Evolutionary conservation across 2,797 vertebrate species (phyloP).

Genomic region (Nothura maculosa): DNA sequence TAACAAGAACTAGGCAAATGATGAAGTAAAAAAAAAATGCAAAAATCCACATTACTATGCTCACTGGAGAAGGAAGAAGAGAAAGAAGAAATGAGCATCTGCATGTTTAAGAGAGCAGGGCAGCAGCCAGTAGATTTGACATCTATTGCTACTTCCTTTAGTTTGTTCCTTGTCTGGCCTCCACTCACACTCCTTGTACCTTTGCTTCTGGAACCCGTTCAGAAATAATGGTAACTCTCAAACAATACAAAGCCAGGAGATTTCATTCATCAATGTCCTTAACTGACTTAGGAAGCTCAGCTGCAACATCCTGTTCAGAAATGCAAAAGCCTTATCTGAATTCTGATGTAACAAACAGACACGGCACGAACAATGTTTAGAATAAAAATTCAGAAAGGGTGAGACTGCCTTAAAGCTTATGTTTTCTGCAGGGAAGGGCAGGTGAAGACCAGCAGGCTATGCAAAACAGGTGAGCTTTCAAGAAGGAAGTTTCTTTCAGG

Average conservation of each 20-base stretch:
- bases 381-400: not conserved
- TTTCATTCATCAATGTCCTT: not conserved
- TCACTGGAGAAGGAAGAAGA: not conserved
- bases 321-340: constrained; percentile 19
- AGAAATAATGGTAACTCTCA: not conserved
- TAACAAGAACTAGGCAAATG: not conserved
- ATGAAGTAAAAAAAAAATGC: not conserved
- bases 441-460: not conserved
- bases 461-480: not conserved
- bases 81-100: not conserved
- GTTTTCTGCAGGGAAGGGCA: not conserved
- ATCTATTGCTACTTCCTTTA: not conserved
- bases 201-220: not conserved
- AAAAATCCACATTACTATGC: not conserved
- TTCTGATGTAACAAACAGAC: not conserved
- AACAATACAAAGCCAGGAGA: not conserved
- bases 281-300: not conserved
- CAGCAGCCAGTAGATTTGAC: not conserved
- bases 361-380: not conserved
- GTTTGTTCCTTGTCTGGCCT: not conserved
- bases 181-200: not conserved
- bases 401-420: not conserved
- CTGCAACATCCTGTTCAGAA: constrained; percentile 32
- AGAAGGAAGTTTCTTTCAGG: not conserved
- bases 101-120: not conserved